These are phyloP conservation scores for Theristicus caerulescens DNA, from an alignment of 2,113 vertebrate species.

Conservation along the genomic window DNA sequence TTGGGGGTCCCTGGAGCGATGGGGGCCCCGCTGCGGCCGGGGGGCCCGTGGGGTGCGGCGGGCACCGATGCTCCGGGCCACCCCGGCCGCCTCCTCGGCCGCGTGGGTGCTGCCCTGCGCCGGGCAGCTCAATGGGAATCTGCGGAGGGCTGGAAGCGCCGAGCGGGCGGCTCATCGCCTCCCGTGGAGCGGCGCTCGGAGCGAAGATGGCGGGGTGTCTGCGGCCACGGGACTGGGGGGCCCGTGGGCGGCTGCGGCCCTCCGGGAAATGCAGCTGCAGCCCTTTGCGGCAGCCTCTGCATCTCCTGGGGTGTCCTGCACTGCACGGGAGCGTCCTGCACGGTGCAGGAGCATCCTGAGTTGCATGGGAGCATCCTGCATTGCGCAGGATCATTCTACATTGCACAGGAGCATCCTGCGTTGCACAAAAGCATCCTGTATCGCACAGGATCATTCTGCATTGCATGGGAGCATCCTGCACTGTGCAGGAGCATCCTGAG, in stretches of 20 bases:
- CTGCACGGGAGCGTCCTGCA: background rate
- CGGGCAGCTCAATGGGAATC: background rate
- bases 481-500: background rate
- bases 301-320: background rate
- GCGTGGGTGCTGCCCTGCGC: background rate
- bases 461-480: background rate
- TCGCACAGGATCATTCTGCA: background rate
- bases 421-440: fast-evolving
- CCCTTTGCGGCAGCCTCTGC: background rate
- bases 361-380: background rate
- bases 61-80: background rate
- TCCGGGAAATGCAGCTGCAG: background rate
- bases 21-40: background rate
- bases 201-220: background rate
- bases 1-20: background rate
- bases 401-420: background rate
- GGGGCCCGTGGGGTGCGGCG: background rate
- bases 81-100: background rate
- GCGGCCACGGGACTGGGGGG: background rate
- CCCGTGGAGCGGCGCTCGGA: too few relatives aligned
- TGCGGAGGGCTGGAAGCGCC: background rate
- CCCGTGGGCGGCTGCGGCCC: background rate
- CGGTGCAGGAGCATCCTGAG: fast-evolving
- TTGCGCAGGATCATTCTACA: fast-evolving
- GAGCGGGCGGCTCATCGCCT: background rate